Conservation (phyloP, 2,888 invertebrate genomes). For the Sicus ferrugineus region DNA sequence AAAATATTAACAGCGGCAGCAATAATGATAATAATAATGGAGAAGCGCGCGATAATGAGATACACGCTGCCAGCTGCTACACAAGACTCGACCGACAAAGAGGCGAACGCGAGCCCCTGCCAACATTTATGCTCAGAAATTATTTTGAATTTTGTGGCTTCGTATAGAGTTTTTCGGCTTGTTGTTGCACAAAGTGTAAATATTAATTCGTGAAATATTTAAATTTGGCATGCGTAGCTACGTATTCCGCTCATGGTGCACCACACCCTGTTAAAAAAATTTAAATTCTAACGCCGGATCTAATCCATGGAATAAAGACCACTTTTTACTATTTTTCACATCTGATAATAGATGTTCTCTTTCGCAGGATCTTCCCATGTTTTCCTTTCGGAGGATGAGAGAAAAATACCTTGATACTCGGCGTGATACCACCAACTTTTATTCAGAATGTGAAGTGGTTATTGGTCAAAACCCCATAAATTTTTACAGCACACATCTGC, state of each 20-base stretch:
- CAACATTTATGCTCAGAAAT: constrained; percentile 20
- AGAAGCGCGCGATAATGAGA: background rate
- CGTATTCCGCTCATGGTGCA: no score
- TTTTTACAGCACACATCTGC: background rate
- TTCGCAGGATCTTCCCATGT: background rate
- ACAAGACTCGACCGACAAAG: background rate
- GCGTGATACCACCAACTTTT: background rate
- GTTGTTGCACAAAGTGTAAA: background rate
- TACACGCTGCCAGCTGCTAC: constrained; percentile 1
- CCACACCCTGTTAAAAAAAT: no score
- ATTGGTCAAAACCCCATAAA: background rate
- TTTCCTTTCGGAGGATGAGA: background rate
- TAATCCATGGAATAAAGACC: no score
- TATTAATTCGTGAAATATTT: background rate
- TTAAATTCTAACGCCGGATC: background rate
- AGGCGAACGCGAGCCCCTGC: background rate
- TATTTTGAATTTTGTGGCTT: constrained; percentile 18
- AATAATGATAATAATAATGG: constrained; percentile 19
- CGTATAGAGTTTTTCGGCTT: constrained; percentile 3
- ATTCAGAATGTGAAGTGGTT: background rate
- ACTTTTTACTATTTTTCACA: background rate
- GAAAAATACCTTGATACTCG: no score
- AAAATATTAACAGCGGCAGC: no score
- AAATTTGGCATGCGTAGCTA: no score
- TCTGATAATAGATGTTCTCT: background rate